Evolutionary conservation across 2,113 vertebrate genomes (phyloP).

Genomic region (Gallinago undulata): DNA sequence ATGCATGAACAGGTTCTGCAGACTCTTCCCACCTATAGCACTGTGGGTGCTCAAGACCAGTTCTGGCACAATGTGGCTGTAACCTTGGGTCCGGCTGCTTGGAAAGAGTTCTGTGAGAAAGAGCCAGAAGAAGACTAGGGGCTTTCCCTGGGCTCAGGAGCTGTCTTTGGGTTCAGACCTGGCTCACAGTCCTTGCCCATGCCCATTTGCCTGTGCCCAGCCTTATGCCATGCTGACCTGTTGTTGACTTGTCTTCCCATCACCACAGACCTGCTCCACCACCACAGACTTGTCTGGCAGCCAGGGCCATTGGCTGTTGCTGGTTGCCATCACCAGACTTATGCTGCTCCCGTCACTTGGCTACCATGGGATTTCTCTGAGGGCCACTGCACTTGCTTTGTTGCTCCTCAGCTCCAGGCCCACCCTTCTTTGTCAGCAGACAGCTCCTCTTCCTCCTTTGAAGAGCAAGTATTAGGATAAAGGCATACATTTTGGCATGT

Average conservation of each 20-base stretch:
- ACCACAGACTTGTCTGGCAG: not conserved
- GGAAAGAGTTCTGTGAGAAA: not conserved
- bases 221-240: not conserved
- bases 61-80: not conserved
- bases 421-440: not conserved
- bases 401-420: not conserved
- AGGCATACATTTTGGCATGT: not conserved
- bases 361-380: not conserved
- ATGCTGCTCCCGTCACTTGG: not conserved
- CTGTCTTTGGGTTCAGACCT: not conserved
- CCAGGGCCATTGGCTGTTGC: not conserved
- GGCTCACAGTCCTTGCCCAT: not conserved
- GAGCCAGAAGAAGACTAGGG: not conserved
- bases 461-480: not conserved
- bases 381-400: too few species aligned
- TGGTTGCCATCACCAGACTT: not conserved
- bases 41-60: not conserved
- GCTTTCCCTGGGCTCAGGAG: not conserved
- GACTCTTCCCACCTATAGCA: too few species aligned
- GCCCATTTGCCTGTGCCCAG: not conserved
- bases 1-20: not conserved
- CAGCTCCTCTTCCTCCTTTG: not conserved
- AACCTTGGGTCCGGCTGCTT: not conserved
- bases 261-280: not conserved
- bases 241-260: not conserved